Percentiles rank a stretch among this genome's conserved stretches.
Evolutionary conservation across 2,113 vertebrate genomes (phyloP).

Genomic region (Pungitius pungitius): DNA sequence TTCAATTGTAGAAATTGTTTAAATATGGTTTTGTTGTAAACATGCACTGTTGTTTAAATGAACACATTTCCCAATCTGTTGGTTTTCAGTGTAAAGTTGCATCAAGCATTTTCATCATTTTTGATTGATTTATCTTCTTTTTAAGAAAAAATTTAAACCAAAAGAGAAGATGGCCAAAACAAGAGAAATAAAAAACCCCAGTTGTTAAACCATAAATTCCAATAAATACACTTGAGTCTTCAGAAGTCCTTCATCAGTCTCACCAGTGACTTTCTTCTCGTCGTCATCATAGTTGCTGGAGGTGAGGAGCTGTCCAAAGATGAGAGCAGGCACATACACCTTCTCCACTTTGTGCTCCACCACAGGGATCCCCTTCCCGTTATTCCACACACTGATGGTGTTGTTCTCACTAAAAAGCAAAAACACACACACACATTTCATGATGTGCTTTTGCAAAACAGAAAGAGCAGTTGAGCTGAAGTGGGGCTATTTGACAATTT

Average conservation of each 20-base stretch:
- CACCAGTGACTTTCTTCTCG: slow-evolving; percentile 98
- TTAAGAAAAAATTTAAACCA: neutral
- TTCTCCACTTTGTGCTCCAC: slow-evolving; percentile 98
- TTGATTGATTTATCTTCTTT: too few relatives aligned
- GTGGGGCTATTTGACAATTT: neutral
- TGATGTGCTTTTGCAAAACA: neutral
- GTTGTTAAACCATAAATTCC: neutral
- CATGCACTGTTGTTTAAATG: neutral
- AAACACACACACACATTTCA: neutral
- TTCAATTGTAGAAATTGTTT: too few relatives aligned
- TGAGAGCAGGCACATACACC: slow-evolving; percentile 96
- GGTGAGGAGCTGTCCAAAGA: slow-evolving; percentile 97
- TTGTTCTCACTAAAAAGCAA: slow-evolving; percentile 89
- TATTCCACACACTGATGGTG: slow-evolving; percentile 95
- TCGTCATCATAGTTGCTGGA: slow-evolving; percentile 98
- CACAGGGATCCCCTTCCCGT: slow-evolving; percentile 97
- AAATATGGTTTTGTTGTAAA: neutral
- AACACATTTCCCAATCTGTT: neutral
- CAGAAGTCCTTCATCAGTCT: slow-evolving; percentile 26
- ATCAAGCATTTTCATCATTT: neutral
- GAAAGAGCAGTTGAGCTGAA: neutral
- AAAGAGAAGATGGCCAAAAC: neutral
- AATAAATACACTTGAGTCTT: neutral
- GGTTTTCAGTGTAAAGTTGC: neutral
- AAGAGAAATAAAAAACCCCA: neutral